Conservation (phyloP, 1,140 invertebrate genomes). For the Varroa destructor region DNA sequence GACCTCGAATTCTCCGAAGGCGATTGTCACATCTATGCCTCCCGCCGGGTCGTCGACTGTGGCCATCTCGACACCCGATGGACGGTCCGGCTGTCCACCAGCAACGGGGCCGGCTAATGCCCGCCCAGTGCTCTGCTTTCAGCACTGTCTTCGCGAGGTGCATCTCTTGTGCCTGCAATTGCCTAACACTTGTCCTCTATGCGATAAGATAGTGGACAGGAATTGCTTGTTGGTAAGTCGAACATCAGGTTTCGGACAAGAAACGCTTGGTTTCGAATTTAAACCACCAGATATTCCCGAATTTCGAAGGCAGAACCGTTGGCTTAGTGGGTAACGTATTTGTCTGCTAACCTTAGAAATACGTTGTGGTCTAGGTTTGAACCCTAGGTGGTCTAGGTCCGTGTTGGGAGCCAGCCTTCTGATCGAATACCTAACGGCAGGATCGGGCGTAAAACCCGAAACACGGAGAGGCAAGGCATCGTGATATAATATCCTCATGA, state of each 20-base stretch:
- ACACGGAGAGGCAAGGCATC: no score
- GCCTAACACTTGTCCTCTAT: constrained; percentile 55
- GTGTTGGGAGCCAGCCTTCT: no score
- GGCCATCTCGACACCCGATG: no score
- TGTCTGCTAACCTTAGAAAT: not conserved
- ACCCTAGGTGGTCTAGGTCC: no score
- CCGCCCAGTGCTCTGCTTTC: constrained; percentile 18
- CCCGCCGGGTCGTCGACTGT: no score
- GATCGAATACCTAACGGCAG: no score
- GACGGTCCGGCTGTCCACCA: not conserved
- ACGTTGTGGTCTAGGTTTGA: not conserved
- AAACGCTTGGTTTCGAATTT: constrained; percentile 44
- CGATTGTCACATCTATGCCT: no score
- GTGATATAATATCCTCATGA: no score
- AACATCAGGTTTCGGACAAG: constrained; percentile 40
- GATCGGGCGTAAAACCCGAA: no score
- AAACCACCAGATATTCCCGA: no score
- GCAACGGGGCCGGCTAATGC: not conserved
- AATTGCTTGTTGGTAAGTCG: constrained; percentile 38
- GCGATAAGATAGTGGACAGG: constrained; percentile 37
- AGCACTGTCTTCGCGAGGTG: constrained; percentile 36
- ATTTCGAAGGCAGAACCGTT: no score
- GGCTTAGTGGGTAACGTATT: not conserved
- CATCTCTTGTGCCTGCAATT: constrained; percentile 61
- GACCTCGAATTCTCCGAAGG: no score